A percentile compares a stretch with the other conserved stretches of the same genome.
Evolutionary conservation across 1,140 invertebrate genomes (phyloP).

Genomic region (Rhynchophorus ferrugineus): DNA sequence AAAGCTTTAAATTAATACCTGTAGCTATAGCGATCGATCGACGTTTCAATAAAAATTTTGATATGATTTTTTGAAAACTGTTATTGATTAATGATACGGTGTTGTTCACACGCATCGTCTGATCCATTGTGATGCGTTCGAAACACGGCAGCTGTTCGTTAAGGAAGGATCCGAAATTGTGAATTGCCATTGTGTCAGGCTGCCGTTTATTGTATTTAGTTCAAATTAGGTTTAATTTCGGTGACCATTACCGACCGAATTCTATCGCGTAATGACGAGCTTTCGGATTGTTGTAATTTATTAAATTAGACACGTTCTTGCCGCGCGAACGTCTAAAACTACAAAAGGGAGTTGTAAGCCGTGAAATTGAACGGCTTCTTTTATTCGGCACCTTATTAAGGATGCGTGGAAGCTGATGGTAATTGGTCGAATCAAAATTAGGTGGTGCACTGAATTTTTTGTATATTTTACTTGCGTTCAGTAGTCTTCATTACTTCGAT

Average conservation of each 20-base stretch:
- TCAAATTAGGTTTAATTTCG: constrained; percentile 24
- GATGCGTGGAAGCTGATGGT: no score
- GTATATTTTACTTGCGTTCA: no score
- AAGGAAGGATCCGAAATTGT: constrained; percentile 26
- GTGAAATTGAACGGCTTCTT: no score
- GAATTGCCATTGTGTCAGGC: constrained; percentile 25
- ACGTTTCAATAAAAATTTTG: no score
- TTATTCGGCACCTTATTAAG: no score
- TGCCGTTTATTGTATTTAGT: constrained; percentile 24
- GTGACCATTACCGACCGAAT: constrained; percentile 21
- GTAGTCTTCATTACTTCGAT: no score
- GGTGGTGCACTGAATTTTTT: no score
- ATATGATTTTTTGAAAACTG: constrained; percentile 27
- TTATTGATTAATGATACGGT: constrained; percentile 31
- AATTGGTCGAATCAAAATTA: no score
- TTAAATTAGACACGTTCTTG: constrained; percentile 21
- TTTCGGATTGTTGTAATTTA: constrained; percentile 18
- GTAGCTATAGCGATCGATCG: no score
- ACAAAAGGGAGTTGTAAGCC: no score
- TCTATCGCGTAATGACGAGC: constrained; percentile 19
- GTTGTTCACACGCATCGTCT: constrained; percentile 33
- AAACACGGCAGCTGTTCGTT: constrained; percentile 28
- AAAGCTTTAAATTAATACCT: no score
- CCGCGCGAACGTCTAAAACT: no score
- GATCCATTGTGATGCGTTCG: constrained; percentile 27